Conservation (phyloP, 2,113 vertebrate genomes). For the Dromas ardeola region DNA sequence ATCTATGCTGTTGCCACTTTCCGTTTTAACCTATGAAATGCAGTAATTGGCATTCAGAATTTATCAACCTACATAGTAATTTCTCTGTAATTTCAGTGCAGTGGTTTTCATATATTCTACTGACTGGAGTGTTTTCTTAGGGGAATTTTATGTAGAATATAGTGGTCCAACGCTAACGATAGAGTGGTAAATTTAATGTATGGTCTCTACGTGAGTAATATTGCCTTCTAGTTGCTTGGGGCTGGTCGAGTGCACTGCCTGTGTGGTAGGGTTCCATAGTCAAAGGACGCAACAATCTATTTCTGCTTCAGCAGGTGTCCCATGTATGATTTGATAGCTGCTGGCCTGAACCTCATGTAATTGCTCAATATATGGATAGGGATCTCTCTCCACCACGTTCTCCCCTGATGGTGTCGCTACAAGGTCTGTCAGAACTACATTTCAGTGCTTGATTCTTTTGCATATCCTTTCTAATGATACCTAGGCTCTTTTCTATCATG, state of each 20-base stretch:
- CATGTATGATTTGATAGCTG: not conserved
- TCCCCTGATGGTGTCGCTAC: not conserved
- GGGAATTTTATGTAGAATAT: not conserved
- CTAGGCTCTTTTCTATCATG: not conserved
- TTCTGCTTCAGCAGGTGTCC: not conserved
- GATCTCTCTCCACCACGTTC: not conserved
- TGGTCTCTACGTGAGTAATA: rapidly evolving
- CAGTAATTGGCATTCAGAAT: not conserved
- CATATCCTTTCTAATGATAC: not conserved
- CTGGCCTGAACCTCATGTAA: not conserved
- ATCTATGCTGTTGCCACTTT: not conserved
- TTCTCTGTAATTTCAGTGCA: not conserved
- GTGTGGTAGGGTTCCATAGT: not conserved
- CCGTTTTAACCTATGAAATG: not conserved
- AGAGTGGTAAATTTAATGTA: not conserved
- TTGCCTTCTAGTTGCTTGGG: not conserved
- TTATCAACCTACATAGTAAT: rapidly evolving
- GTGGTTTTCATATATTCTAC: not conserved
- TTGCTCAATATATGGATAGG: not conserved
- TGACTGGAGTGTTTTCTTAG: not conserved
- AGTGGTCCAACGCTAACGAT: not conserved
- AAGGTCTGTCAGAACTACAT: not conserved
- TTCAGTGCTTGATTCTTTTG: not conserved
- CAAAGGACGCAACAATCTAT: not conserved
- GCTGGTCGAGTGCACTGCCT: not conserved